Evolutionary conservation across 2,888 invertebrate genomes (phyloP).

Genomic region (Ligdia adustata): DNA sequence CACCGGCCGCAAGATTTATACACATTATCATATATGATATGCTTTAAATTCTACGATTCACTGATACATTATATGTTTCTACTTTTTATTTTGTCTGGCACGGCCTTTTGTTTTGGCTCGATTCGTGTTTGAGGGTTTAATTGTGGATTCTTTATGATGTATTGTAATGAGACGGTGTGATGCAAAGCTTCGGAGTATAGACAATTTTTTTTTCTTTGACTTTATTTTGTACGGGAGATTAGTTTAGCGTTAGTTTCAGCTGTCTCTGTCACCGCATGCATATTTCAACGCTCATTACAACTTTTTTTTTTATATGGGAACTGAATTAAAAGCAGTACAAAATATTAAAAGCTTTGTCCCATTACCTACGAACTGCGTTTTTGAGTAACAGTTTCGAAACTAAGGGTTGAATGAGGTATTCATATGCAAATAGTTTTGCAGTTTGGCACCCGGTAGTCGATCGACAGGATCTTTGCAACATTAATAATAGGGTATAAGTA

Average conservation of each 20-base stretch:
- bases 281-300: no score
- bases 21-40: constrained; percentile 38
- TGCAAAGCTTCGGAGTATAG: constrained; percentile 17
- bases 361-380: constrained; percentile 13
- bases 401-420: constrained; percentile 20
- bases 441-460: constrained; percentile 15
- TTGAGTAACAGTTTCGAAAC: constrained; percentile 6
- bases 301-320: no score
- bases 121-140: constrained; percentile 60
- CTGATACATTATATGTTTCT: constrained; percentile 72
- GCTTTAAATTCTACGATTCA: constrained; percentile 67
- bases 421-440: constrained; percentile 21
- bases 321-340: not conserved
- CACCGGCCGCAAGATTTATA: constrained; percentile 75
- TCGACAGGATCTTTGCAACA: constrained; percentile 17
- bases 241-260: no score
- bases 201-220: constrained; percentile 14
- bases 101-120: constrained; percentile 66
- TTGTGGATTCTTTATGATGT: constrained; percentile 40
- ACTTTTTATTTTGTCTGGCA: constrained; percentile 69
- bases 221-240: no score
- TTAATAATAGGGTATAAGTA: constrained; percentile 2
- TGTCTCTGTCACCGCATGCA: no score
- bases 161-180: constrained; percentile 30
- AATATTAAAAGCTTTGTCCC: constrained; percentile 10